Evolutionary conservation across 2,113 vertebrate genomes (phyloP), one percentile per base, ranked within the genome.

Genomic region (Amphiprion percula): DNA sequence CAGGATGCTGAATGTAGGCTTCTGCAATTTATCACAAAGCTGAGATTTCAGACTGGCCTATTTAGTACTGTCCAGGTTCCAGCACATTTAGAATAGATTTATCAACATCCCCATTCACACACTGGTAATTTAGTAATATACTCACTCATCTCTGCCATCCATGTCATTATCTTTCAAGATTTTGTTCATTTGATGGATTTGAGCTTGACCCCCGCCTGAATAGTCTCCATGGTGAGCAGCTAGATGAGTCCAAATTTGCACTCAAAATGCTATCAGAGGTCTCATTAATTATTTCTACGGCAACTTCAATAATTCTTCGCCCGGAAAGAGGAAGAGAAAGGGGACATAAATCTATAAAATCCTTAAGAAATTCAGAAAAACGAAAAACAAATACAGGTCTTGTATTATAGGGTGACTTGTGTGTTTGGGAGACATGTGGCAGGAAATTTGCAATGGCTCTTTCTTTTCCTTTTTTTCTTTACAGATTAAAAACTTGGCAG

Each of bases 281-380:
- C 33, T 81, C 77, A 79, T 77, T 73, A 79, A 86, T 88, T 82
- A 81, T 75, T 79, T 76, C 58, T 75, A 7, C 63, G 12, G 53
- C 21, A 61, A 55, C 56, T 23, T 62, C 66, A 26, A 63, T 69
- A 26, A 83, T 62, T 63, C 60, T 74, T 10, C 0, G 41, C 33
- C 46, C 4, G 46, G 46, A 28, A 9, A n/a, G 15, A 56, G 14
- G 33, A 46, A 28, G 50, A 10, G 12, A 60, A 72, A 6, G 44
- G 7, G 17, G 19, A 8, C 4, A 37, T 26, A 24, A 71, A 66
- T 63, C 11, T 11, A 49, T 59, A 52, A 63, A 59, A 61, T 69
- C 47, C 21, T 53, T 0, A 4, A 67, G 47, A 68, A 50, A 56
- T 62, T 21, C 19, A 24, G 17, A 54, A 28, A 55, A 10, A 28